Conservation (phyloP, 1,140 invertebrate species). For the Drosophila mayri region DNA sequence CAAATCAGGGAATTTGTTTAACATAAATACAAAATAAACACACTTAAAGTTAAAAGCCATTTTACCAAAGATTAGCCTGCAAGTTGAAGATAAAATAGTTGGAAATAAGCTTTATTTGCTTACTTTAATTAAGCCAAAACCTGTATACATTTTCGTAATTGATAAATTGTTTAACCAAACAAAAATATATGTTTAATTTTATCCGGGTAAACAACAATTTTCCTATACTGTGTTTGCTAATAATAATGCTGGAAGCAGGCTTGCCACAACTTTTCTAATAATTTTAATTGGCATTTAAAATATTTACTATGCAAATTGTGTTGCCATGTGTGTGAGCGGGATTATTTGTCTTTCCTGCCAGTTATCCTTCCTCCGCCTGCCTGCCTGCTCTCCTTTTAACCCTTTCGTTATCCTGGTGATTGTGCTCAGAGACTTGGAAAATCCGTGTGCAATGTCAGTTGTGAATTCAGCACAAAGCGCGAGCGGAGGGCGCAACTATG, state of each 20-base stretch:
- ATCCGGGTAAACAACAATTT: conserved; percentile 11
- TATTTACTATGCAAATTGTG: conserved; percentile 44
- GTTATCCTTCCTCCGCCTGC: conserved; percentile 2
- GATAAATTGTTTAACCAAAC: conserved; percentile 25
- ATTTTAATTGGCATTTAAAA: conserved; percentile 61
- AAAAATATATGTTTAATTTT: conserved; percentile 14
- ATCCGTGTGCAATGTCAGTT: conserved; percentile 75
- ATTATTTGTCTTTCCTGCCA: conserved; percentile 32
- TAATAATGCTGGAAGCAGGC: conserved; percentile 17
- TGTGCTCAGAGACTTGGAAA: conserved; percentile 76
- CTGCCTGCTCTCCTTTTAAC: neutral
- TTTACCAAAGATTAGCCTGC: neutral
- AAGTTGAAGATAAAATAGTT: neutral
- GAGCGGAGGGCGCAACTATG: neutral
- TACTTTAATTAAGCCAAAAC: neutral
- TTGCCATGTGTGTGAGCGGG: conserved; percentile 10
- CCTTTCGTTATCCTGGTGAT: conserved; percentile 29
- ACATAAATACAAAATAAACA: neutral
- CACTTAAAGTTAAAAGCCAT: neutral
- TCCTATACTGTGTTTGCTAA: conserved; percentile 11
- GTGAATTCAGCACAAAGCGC: conserved; percentile 13
- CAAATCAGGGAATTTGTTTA: neutral
- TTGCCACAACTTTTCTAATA: conserved; percentile 43
- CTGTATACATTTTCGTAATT: conserved; percentile 7
- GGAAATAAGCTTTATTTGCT: neutral